Evolutionary conservation across 2,888 invertebrate species (phyloP), one percentile per base, ranked within the genome.

Genomic region (Mesopsocus fuscifrons): DNA sequence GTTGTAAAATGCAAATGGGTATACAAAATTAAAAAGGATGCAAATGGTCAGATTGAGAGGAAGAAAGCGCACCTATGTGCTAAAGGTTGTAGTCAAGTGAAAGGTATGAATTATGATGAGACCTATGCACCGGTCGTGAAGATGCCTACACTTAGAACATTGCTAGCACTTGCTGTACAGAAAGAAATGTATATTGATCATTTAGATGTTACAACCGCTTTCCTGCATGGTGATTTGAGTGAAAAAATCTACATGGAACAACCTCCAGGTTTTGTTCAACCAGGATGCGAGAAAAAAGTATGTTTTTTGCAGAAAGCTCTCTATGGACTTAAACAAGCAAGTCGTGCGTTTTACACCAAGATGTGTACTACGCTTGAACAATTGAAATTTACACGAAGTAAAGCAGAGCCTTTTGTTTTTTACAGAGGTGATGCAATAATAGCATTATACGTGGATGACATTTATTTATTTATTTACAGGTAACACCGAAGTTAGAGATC

Each of bases 81-180:
- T 11, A 42, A 52, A 16, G 54, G 54, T 30, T 55, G 50, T 42
- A 46, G 45, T 2, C 54, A 57, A 42, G 43, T 51, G 44, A 48
- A 44, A 33, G 53, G 50, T 5, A 43, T 50, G 23, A 53, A 55
- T 45, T 57, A 53, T 46, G 46, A 52, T 20, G 53, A 56, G 44
- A 54, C 53, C 1, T 58, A 53, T 42, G 52, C 55, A 33, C 54
- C 55, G n/a, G 55, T 56, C 1, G 52, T 49, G 9, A 51, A 47
- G 47, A 42, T 45, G 9, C 21, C 44, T 33, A 48, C 50, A 6
- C 48, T 54, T 17, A 42, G 52, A 17, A 40, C 44, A 9, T 38
- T 52, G 8, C 41, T 52, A 3, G 43, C 49, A 5, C 23, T 52
- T 5, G 47, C 49, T 15, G 48, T 44, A 9, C 33, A 48, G 22